phyloP scores from a whole-genome alignment of 37 sponge, comb jelly and placozoan genomes.

The Crambe crambe region DNA sequence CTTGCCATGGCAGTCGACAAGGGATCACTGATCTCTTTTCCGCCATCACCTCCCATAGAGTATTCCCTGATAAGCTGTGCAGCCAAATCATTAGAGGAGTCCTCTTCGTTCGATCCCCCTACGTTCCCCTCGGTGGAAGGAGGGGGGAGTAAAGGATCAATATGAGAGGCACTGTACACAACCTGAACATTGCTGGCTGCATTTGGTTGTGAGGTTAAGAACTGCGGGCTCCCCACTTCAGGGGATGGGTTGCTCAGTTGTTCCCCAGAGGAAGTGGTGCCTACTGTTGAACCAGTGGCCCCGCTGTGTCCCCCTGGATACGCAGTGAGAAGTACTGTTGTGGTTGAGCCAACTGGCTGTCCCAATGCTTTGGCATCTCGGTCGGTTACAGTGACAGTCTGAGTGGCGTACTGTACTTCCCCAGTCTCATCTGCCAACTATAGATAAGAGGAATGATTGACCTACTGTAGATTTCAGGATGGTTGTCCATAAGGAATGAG shows the following conservation, averaged over 20 bases:
- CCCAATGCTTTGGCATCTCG: slow-evolving; percentile 78
- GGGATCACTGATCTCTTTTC: background rate
- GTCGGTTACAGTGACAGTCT: slow-evolving; percentile 75
- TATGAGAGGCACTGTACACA: slow-evolving; percentile 57
- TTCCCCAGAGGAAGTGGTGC: background rate
- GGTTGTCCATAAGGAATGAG: no score
- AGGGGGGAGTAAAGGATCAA: background rate
- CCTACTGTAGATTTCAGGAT: background rate
- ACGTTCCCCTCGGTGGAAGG: background rate
- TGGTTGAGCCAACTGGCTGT: slow-evolving; percentile 80
- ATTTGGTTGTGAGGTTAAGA: slow-evolving; percentile 13
- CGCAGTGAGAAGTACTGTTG: slow-evolving; percentile 81
- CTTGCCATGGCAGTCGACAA: no score
- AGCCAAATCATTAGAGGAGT: background rate
- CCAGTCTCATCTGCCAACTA: slow-evolving; percentile 82
- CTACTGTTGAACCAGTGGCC: background rate
- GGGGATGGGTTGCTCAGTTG: background rate
- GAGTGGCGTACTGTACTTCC: slow-evolving; percentile 84
- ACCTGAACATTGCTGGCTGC: slow-evolving; percentile 37
- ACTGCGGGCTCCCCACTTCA: slow-evolving; percentile 4
- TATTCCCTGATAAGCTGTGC: slow-evolving; percentile 1
- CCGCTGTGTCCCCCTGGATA: slow-evolving; percentile 75
- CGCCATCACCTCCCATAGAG: background rate
- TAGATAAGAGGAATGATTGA: background rate
- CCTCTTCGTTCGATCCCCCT: background rate